Conservation (phyloP, 1,140 invertebrate genomes). For the Coelopa frigida region DNA sequence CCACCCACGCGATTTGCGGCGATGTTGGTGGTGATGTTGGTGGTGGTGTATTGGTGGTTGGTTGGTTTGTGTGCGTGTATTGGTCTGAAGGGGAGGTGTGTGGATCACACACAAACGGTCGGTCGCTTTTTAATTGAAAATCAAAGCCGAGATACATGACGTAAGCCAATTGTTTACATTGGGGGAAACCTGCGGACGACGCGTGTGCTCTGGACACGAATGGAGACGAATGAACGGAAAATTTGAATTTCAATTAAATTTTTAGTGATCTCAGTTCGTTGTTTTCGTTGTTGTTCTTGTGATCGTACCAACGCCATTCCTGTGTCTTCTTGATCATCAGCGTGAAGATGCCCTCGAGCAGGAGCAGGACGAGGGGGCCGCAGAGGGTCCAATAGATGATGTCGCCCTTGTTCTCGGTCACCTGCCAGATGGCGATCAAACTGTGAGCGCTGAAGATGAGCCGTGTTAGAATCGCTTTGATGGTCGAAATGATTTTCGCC, state of each 20-base stretch:
- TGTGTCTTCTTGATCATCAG: slow-evolving; percentile 76
- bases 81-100: too few relatives aligned
- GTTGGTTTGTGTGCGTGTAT: slow-evolving; percentile 4
- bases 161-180: slow-evolving; percentile 40
- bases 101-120: too few relatives aligned
- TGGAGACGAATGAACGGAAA: neutral
- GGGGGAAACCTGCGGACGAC: neutral
- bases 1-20: too few relatives aligned
- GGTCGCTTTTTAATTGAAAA: slow-evolving; percentile 46
- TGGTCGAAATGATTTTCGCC: slow-evolving; percentile 65
- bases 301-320: slow-evolving; percentile 75
- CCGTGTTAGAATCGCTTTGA: slow-evolving; percentile 73
- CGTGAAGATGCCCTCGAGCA: slow-evolving; percentile 77
- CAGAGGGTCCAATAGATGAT: slow-evolving; percentile 69
- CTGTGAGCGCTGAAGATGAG: slow-evolving; percentile 72
- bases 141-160: slow-evolving; percentile 36
- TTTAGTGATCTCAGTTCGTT: too few relatives aligned
- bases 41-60: slow-evolving; percentile 14
- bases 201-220: slow-evolving; percentile 3
- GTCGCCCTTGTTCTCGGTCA: slow-evolving; percentile 64
- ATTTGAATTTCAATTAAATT: neutral
- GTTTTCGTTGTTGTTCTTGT: too few relatives aligned
- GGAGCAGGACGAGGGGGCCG: slow-evolving; percentile 63
- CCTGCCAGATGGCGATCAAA: slow-evolving; percentile 73
- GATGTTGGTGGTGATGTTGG: too few relatives aligned